Conservation (phyloP, 2,888 invertebrate species). For the Cantharis rustica region DNA sequence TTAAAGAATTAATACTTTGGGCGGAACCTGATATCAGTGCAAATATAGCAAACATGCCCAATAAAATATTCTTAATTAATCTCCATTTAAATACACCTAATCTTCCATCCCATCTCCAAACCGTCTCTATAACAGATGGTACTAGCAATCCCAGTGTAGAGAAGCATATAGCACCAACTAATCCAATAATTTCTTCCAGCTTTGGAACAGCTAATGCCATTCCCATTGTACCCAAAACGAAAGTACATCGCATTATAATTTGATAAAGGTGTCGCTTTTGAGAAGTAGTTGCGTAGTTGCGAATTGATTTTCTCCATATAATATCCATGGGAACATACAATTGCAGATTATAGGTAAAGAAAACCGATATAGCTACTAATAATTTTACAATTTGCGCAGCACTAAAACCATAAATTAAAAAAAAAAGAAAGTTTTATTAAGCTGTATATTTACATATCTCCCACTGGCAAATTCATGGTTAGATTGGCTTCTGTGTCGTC, state of each 20-base stretch:
- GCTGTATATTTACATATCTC: constrained; percentile 63
- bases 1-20: constrained; percentile 6
- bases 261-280: constrained; percentile 61
- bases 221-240: constrained; percentile 66
- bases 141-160: constrained; percentile 72
- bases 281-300: constrained; percentile 55
- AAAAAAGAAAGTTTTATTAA: background rate
- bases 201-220: constrained; percentile 80
- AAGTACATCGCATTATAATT: constrained; percentile 59
- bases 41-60: constrained; percentile 66
- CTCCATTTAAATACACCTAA: constrained; percentile 69
- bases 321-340: constrained; percentile 94
- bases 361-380: constrained; percentile 85
- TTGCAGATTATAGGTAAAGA: constrained; percentile 92
- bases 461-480: constrained; percentile 79
- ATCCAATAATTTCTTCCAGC: constrained; percentile 83
- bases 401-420: constrained; percentile 55
- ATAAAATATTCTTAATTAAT: constrained; percentile 67
- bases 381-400: constrained; percentile 80
- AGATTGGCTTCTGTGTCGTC: constrained; percentile 73
- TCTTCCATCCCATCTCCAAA: constrained; percentile 70
- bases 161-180: constrained; percentile 80
- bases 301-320: constrained; percentile 76
- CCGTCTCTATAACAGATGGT: constrained; percentile 74
- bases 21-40: constrained; percentile 68